Evolutionary conservation across 2,888 invertebrate species (phyloP).

Genomic region (Escarpia spicata): DNA sequence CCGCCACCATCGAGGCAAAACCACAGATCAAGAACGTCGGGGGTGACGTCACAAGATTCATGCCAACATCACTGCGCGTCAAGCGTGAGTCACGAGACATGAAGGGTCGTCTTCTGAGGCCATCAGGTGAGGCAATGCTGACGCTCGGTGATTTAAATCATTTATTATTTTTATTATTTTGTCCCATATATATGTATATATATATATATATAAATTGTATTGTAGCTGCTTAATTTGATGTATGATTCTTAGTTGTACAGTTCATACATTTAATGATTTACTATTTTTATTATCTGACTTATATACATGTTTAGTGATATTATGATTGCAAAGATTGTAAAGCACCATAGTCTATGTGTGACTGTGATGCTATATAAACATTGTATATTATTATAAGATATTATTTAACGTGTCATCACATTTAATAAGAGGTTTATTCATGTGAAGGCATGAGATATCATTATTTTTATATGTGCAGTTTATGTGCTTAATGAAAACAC

Average conservation of each 20-base stretch:
- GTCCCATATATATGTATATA: too few species aligned
- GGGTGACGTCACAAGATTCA: slow-evolving; percentile 90
- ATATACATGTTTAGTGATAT: too few species aligned
- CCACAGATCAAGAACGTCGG: slow-evolving; percentile 81
- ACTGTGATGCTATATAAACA: too few species aligned
- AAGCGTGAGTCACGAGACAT: slow-evolving; percentile 77
- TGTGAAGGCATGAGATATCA: not conserved
- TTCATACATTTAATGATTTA: too few species aligned
- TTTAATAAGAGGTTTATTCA: not conserved
- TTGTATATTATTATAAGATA: not conserved
- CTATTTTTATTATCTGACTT: too few species aligned
- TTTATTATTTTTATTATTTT: too few species aligned
- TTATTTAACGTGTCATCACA: not conserved
- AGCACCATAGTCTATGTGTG: too few species aligned
- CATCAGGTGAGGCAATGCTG: slow-evolving; percentile 22
- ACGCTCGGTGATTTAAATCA: not conserved
- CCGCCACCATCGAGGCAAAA: slow-evolving; percentile 82
- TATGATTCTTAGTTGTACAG: too few species aligned
- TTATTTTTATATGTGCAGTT: not conserved
- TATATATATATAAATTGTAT: too few species aligned
- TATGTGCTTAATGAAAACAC: not conserved
- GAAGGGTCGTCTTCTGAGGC: slow-evolving; percentile 48
- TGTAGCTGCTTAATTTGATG: too few species aligned
- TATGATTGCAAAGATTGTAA: too few species aligned
- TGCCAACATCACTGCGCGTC: slow-evolving; percentile 90